Conservation (phyloP, 1,140 invertebrate genomes). For the Drosophila willistoni region DNA sequence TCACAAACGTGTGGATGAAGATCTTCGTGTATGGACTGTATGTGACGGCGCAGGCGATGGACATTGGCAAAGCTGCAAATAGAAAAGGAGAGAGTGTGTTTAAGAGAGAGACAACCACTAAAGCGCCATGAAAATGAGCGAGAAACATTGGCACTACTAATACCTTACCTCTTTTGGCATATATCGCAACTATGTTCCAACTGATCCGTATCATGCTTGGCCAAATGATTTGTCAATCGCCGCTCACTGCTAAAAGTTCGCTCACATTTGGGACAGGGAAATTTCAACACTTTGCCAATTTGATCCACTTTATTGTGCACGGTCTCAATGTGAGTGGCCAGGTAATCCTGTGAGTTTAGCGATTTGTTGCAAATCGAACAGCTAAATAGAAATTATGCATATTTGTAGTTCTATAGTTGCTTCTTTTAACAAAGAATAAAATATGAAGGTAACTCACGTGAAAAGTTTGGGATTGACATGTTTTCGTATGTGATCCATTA, state of each 20-base stretch:
- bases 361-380: constrained; percentile 75
- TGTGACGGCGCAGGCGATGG: constrained; percentile 65
- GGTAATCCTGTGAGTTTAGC: constrained; percentile 67
- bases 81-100: neutral
- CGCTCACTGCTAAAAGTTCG: constrained; percentile 70
- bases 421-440: too few relatives aligned
- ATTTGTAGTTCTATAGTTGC: too few relatives aligned
- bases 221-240: constrained; percentile 60
- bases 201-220: constrained; percentile 70
- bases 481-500: constrained; percentile 75
- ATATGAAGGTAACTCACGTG: constrained; percentile 51
- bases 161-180: constrained; percentile 61
- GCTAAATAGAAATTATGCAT: constrained; percentile 28
- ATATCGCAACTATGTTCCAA: constrained; percentile 68
- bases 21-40: constrained; percentile 74
- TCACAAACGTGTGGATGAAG: constrained; percentile 73
- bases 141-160: neutral
- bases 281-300: constrained; percentile 57
- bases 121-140: constrained; percentile 12
- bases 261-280: constrained; percentile 68
- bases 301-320: constrained; percentile 69
- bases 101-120: neutral
- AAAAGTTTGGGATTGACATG: constrained; percentile 76
- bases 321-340: constrained; percentile 74
- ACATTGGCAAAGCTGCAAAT: constrained; percentile 62